A percentile compares a stretch with the other conserved stretches of the same genome.
phyloP scores from a whole-genome alignment of 2,888 invertebrate species.

The Minunthozetes semirufus region DNA sequence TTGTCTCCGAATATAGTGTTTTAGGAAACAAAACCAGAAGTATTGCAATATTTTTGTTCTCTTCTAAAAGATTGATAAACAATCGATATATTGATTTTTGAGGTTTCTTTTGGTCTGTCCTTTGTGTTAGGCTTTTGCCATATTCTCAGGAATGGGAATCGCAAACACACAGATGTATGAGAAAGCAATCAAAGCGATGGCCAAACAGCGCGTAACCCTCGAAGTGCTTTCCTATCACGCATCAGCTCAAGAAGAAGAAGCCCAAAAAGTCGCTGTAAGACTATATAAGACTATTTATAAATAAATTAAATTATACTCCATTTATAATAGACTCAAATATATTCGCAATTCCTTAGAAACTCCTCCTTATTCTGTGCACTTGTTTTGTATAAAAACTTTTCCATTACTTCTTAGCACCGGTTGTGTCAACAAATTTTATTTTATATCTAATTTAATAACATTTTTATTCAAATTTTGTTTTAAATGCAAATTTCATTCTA shows the following conservation, averaged over 20 bases:
- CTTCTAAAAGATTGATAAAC: background rate
- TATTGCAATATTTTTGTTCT: background rate
- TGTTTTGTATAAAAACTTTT: background rate
- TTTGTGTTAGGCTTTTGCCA: slow-evolving; percentile 68
- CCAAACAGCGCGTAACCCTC: slow-evolving; percentile 88
- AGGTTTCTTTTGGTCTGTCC: slow-evolving; percentile 34
- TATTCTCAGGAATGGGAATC: slow-evolving; percentile 95
- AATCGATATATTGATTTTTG: slow-evolving; percentile 30
- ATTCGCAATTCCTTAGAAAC: no score
- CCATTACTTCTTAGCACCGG: background rate
- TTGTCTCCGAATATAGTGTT: no score
- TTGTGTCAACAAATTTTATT: background rate
- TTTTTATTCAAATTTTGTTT: slow-evolving; percentile 1
- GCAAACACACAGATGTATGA: slow-evolving; percentile 97
- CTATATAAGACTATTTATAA: slow-evolving; percentile 28
- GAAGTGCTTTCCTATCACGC: slow-evolving; percentile 94
- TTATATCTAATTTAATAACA: background rate
- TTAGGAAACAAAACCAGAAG: background rate
- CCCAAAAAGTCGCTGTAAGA: slow-evolving; percentile 51
- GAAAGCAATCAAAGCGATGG: slow-evolving; percentile 88
- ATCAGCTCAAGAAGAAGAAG: slow-evolving; percentile 81
- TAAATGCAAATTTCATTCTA: background rate
- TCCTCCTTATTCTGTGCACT: no score
- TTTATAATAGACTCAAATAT: no score
- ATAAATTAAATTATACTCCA: background rate